Conservation (phyloP, 2,113 vertebrate species). For the Hippolais icterina region DNA sequence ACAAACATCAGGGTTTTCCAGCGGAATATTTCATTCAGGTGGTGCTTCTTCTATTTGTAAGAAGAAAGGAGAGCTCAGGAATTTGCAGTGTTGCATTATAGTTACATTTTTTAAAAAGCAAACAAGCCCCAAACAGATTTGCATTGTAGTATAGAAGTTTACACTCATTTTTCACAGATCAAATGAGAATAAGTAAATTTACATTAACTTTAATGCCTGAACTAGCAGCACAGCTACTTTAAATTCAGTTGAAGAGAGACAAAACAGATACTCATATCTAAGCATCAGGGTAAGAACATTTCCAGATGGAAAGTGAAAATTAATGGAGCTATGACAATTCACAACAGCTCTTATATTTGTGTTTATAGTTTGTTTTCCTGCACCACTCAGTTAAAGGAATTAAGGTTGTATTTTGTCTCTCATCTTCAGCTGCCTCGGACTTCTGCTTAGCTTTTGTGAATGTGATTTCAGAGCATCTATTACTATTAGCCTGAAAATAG, state of each 20-base stretch:
- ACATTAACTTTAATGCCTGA: constrained; percentile 1
- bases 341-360: neutral
- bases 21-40: neutral
- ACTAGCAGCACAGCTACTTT: neutral
- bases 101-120: neutral
- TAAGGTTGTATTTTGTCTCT: neutral
- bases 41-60: neutral
- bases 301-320: constrained; percentile 18
- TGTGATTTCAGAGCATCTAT: neutral
- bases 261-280: neutral
- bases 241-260: neutral
- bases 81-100: neutral
- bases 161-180: constrained; percentile 7
- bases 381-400: neutral
- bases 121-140: neutral
- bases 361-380: constrained; percentile 20
- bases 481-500: neutral
- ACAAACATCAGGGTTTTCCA: neutral
- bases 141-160: neutral
- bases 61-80: neutral
- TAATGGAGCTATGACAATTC: constrained; percentile 27
- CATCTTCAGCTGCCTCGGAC: neutral
- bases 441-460: neutral
- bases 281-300: neutral
- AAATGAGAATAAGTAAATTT: constrained; percentile 39